Conservation (phyloP, 2,797 vertebrate genomes). For the Salarias fasciatus region DNA sequence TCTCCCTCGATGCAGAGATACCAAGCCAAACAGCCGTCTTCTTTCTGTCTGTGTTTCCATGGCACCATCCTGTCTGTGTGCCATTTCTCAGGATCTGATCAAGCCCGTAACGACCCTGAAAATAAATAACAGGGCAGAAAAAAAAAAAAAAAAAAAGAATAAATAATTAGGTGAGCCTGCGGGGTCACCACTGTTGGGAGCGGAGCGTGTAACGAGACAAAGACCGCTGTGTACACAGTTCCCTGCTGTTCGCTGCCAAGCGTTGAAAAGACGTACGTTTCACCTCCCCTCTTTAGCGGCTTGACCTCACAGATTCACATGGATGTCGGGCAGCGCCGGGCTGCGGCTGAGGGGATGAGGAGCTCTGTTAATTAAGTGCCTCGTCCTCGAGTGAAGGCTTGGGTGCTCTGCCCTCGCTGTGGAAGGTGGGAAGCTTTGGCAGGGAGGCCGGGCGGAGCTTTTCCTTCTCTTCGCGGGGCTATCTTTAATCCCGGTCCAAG, state of each 20-base stretch:
- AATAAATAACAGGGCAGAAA: conserved; percentile 50
- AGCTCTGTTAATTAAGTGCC: conserved; percentile 46
- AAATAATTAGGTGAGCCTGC: conserved; percentile 30
- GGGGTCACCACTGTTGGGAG: conserved; percentile 33
- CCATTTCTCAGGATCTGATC: conserved; percentile 18
- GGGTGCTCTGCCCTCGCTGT: conserved; percentile 17
- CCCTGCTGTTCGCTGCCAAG: conserved; percentile 24
- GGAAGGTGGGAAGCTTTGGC: conserved; percentile 40
- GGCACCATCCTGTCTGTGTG: conserved; percentile 12
- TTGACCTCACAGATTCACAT: conserved; percentile 35
- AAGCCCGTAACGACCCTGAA: conserved; percentile 30
- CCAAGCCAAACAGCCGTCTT: too few relatives aligned
- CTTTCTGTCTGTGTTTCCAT: conserved; percentile 36
- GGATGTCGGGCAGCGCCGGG: conserved; percentile 19
- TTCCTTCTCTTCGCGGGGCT: conserved; percentile 10
- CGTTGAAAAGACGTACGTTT: conserved; percentile 26
- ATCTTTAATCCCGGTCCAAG: conserved; percentile 58
- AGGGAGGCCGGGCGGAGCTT: conserved; percentile 21
- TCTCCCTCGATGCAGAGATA: too few relatives aligned
- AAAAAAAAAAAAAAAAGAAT: conserved; percentile 29
- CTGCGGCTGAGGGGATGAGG: conserved; percentile 17
- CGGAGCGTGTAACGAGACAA: conserved; percentile 19
- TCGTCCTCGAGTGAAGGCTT: conserved; percentile 36
- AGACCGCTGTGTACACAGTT: conserved; percentile 22
- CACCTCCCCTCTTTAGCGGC: conserved; percentile 36